Conservation (phyloP, 2,888 invertebrate species). For the Drosophila siamana region DNA sequence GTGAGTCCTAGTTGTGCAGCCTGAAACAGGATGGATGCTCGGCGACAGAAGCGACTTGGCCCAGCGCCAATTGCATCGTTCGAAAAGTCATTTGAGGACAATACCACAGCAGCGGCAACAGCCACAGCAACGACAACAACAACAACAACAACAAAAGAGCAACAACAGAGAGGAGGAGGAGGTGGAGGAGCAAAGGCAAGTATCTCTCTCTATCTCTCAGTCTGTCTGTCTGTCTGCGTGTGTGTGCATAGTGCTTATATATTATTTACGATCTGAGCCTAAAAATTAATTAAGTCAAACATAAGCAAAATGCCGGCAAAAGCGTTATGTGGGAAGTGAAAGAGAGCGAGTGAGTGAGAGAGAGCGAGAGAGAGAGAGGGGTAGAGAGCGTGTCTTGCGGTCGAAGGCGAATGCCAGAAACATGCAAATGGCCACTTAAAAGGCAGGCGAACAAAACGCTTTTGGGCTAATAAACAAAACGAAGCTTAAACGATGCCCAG, state of each 20-base stretch:
- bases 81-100: slow-evolving; percentile 87
- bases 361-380: too few relatives aligned
- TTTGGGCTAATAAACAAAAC: slow-evolving; percentile 68
- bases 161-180: slow-evolving; percentile 23
- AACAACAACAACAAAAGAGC: slow-evolving; percentile 17
- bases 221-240: too few relatives aligned
- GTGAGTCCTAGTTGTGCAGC: slow-evolving; percentile 42
- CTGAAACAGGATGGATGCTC: slow-evolving; percentile 77
- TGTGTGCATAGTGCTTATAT: slow-evolving; percentile 9
- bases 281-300: slow-evolving; percentile 64
- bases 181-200: slow-evolving; percentile 52
- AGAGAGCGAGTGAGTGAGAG: neutral
- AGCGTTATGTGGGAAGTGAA: neutral
- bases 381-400: neutral
- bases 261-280: slow-evolving; percentile 37
- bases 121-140: slow-evolving; percentile 28
- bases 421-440: slow-evolving; percentile 73
- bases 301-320: slow-evolving; percentile 28
- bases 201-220: slow-evolving; percentile 11
- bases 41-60: slow-evolving; percentile 92
- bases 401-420: slow-evolving; percentile 53
- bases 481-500: slow-evolving; percentile 51
- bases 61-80: slow-evolving; percentile 97
- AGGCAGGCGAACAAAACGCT: slow-evolving; percentile 58
- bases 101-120: slow-evolving; percentile 63